These are phyloP conservation scores for Alligator sinensis DNA, from an alignment of 2,113 vertebrate genomes.

Conservation along the genomic window DNA sequence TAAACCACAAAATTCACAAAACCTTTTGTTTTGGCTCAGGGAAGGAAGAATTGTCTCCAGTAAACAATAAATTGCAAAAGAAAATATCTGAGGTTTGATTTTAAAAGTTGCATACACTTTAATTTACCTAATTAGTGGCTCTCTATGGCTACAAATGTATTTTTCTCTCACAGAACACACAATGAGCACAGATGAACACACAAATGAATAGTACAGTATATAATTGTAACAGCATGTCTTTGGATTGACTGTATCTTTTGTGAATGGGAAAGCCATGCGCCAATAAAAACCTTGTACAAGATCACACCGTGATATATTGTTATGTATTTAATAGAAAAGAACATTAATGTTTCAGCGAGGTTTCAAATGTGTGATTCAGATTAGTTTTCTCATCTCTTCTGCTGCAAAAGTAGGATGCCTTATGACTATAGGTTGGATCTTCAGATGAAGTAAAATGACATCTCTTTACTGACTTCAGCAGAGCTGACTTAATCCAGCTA, in stretches of 20 bases:
- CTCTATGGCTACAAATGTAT: slow-evolving; percentile 37
- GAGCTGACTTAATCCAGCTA: slow-evolving; percentile 23
- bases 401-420: neutral
- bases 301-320: neutral
- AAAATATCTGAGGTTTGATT: slow-evolving; percentile 67
- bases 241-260: slow-evolving; percentile 26
- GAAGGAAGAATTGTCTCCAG: slow-evolving; percentile 46
- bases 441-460: neutral
- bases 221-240: slow-evolving; percentile 38
- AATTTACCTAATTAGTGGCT: slow-evolving; percentile 65
- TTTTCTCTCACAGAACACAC: slow-evolving; percentile 18
- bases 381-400: neutral
- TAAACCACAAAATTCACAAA: slow-evolving; percentile 76
- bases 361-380: slow-evolving; percentile 1
- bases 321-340: slow-evolving; percentile 35
- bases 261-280: neutral
- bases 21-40: slow-evolving; percentile 68
- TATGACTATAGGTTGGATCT: slow-evolving; percentile 15
- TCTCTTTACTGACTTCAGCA: slow-evolving; percentile 15
- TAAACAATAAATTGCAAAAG: slow-evolving; percentile 63
- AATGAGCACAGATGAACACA: neutral
- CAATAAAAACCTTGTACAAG: slow-evolving; percentile 2
- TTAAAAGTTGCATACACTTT: slow-evolving; percentile 24
- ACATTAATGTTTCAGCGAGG: neutral
- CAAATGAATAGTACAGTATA: neutral